Conservation (phyloP, 2,113 vertebrate species). For the Columbina picui region DNA sequence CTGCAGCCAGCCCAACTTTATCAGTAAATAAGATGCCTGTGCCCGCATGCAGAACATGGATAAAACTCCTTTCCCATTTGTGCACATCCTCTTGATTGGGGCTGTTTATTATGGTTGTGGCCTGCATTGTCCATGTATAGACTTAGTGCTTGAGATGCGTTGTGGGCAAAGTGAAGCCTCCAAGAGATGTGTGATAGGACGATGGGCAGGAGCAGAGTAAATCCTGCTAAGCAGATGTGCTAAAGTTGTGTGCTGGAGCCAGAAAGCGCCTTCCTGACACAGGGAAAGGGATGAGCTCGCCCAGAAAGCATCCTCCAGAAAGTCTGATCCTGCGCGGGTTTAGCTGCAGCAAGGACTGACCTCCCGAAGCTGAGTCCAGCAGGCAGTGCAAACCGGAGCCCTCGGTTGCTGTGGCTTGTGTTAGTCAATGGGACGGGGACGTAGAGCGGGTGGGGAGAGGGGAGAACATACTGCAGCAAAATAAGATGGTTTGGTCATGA, state of each 20-base stretch:
- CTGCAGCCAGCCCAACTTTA: neutral
- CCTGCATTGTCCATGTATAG: neutral
- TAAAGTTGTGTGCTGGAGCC: neutral
- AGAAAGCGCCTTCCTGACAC: neutral
- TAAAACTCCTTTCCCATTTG: neutral
- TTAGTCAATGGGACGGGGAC: neutral
- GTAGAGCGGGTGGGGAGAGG: neutral
- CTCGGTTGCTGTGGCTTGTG: neutral
- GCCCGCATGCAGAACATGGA: neutral
- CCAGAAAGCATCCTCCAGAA: neutral
- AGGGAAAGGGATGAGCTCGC: neutral
- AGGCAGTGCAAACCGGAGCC: neutral
- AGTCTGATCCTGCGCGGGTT: neutral
- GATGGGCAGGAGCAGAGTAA: neutral
- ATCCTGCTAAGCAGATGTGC: fast-evolving
- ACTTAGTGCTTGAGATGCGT: neutral
- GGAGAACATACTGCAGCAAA: neutral
- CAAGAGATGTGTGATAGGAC: neutral
- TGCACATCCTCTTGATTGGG: neutral
- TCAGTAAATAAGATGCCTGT: neutral
- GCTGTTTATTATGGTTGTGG: neutral
- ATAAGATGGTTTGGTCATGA: neutral
- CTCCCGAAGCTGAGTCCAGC: neutral
- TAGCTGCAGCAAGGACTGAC: neutral
- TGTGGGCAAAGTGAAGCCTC: neutral